Percentiles rank a stretch among this genome's conserved stretches.
phyloP scores from a whole-genome alignment of 2,797 vertebrate species.

The Luscinia megarhynchos region DNA sequence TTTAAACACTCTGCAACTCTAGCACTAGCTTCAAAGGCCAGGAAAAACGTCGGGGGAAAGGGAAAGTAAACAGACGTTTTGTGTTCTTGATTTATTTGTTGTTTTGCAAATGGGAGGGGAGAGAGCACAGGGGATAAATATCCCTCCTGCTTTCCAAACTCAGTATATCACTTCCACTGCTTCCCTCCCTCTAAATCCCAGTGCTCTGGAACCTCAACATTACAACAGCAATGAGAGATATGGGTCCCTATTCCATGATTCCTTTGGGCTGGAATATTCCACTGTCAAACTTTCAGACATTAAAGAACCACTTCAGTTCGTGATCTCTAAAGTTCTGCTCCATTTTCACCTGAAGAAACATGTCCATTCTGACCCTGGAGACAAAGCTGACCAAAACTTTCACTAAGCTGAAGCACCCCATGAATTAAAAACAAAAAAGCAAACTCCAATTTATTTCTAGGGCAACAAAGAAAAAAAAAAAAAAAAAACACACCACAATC shows the following conservation, averaged over 20 bases:
- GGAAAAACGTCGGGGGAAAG: background rate
- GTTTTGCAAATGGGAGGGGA: background rate
- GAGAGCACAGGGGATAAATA: background rate
- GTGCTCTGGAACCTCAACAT: background rate
- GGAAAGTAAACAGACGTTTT: background rate
- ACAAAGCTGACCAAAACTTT: background rate
- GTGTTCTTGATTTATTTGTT: background rate
- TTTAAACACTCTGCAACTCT: background rate
- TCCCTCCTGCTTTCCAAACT: background rate
- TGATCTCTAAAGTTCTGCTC: background rate
- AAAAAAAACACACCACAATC: background rate
- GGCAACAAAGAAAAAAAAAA: background rate
- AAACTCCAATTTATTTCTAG: background rate
- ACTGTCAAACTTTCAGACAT: background rate
- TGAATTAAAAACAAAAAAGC: background rate
- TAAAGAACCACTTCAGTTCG: background rate
- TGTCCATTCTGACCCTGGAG: background rate
- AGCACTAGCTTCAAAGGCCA: background rate
- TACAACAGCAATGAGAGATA: background rate
- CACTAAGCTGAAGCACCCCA: background rate
- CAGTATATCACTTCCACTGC: background rate
- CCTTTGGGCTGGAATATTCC: background rate
- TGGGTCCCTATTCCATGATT: accelerated
- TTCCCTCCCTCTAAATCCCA: background rate
- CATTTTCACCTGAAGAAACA: background rate